Evolutionary conservation across 2,888 invertebrate species (phyloP).

Genomic region (Cheilosia impressa): DNA sequence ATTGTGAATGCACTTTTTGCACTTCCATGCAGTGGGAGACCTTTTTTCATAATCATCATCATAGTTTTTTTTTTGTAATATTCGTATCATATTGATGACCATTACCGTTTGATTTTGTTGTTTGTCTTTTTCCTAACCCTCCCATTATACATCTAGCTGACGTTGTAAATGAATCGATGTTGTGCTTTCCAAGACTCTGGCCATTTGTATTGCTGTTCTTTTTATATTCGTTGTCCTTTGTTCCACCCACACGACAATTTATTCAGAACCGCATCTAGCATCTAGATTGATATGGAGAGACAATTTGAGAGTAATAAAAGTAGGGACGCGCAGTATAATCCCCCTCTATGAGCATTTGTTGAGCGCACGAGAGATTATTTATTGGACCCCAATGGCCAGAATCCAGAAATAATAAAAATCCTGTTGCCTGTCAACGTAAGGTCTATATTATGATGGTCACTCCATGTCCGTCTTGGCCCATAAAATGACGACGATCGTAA

Average conservation of each 20-base stretch:
- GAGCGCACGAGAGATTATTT: conserved; percentile 73
- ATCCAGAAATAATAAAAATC: conserved; percentile 73
- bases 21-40: no score
- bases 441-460: conserved; percentile 33
- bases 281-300: conserved; percentile 58
- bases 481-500: conserved; percentile 71
- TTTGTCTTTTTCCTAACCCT: no score
- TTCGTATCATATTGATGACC: no score
- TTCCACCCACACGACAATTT: conserved; percentile 18
- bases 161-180: conserved; percentile 11
- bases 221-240: background rate
- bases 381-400: conserved; percentile 65
- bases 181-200: conserved; percentile 34
- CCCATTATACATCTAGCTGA: no score
- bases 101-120: no score
- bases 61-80: no score
- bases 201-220: conserved; percentile 52
- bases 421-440: conserved; percentile 64
- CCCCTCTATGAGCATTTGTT: conserved; percentile 64
- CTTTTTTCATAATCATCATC: no score
- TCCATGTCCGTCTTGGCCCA: conserved; percentile 55
- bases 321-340: conserved; percentile 47
- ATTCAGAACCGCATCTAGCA: conserved; percentile 54
- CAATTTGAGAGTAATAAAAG: conserved; percentile 67
- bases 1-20: no score